A percentile compares a stretch with the other conserved stretches of the same genome.
Conservation (phyloP, 2,113 vertebrate genomes). For the Gavialis gangeticus region DNA sequence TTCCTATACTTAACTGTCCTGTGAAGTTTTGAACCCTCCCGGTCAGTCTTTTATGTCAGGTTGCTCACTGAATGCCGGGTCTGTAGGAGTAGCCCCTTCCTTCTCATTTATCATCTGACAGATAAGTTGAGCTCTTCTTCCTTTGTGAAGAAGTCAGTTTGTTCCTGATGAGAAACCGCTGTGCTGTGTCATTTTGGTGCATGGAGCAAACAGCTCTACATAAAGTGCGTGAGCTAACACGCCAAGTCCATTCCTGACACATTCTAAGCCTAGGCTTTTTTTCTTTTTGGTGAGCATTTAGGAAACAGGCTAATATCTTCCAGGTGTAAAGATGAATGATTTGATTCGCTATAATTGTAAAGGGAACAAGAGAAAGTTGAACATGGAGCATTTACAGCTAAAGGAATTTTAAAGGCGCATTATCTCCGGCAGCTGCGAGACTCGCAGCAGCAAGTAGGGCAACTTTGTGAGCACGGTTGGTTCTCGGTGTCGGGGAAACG, state of each 20-base stretch:
- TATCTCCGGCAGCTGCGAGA: neutral
- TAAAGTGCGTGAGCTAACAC: neutral
- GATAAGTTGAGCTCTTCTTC: neutral
- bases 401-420: neutral
- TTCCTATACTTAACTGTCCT: neutral
- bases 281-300: accelerated
- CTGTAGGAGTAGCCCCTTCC: neutral
- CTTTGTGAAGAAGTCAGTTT: neutral
- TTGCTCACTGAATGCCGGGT: neutral
- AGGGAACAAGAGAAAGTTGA: neutral
- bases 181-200: neutral
- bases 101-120: neutral
- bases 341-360: neutral
- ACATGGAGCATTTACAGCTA: accelerated
- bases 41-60: neutral
- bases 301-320: neutral
- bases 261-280: neutral
- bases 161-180: neutral
- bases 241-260: neutral
- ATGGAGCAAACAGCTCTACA: neutral
- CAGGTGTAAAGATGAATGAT: neutral
- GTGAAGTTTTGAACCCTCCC: neutral
- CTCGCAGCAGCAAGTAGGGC: neutral
- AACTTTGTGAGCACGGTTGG: neutral
- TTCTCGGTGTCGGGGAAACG: neutral